Percentiles rank a stretch among this genome's conserved stretches.
phyloP scores from a whole-genome alignment of 2,113 vertebrate species.

The Antennarius striatus region DNA sequence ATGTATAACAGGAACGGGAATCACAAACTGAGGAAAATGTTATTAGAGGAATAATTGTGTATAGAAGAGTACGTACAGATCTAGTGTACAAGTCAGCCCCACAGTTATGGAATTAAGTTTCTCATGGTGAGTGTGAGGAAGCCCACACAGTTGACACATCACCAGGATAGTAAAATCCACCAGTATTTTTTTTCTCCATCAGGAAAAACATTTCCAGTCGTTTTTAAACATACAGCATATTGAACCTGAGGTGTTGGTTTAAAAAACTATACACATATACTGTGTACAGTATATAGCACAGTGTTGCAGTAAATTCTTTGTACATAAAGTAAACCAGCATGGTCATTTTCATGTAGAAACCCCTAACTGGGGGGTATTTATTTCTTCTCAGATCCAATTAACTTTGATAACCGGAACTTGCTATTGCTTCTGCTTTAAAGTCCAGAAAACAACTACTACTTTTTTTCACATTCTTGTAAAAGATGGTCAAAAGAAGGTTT shows the following conservation, averaged over 20 bases:
- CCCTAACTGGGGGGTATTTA: too few relatives aligned
- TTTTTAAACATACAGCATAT: slow-evolving; percentile 27
- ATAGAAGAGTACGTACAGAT: not conserved
- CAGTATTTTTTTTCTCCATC: slow-evolving; percentile 34
- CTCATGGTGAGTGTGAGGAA: slow-evolving; percentile 63
- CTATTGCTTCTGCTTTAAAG: not conserved
- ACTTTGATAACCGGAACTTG: not conserved
- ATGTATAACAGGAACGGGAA: not conserved
- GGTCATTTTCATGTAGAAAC: not conserved
- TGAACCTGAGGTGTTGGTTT: slow-evolving; percentile 27
- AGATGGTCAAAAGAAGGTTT: not conserved
- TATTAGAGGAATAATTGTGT: slow-evolving; percentile 16
- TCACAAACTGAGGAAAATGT: not conserved
- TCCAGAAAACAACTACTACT: not conserved
- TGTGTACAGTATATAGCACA: slow-evolving; percentile 1
- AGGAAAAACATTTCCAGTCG: slow-evolving; percentile 33
- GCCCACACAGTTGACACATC: slow-evolving; percentile 40
- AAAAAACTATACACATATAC: not conserved
- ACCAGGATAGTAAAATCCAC: slow-evolving; percentile 42
- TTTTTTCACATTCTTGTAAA: too few relatives aligned
- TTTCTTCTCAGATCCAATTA: not conserved
- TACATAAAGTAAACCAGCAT: not conserved
- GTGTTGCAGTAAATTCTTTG: not conserved
- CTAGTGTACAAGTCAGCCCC: not conserved
- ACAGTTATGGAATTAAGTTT: slow-evolving; percentile 53